phyloP scores from a whole-genome alignment of 2,113 vertebrate genomes.

The Nerophis lumbriciformis region DNA sequence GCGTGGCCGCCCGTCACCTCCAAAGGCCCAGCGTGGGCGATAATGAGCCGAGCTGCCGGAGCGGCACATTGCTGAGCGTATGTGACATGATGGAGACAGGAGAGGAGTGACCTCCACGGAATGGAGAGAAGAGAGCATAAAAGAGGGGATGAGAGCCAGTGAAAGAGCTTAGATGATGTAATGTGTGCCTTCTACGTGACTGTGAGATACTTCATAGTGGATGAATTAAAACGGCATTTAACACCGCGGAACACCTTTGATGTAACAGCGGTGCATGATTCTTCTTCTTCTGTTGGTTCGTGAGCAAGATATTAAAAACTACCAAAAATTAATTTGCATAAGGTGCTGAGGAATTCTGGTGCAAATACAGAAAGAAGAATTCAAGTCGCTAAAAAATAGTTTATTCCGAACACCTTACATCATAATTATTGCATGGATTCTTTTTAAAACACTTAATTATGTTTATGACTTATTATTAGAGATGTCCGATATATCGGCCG shows the following conservation, averaged over 20 bases:
- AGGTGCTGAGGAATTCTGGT: too few species aligned
- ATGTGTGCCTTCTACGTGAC: slow-evolving; percentile 12
- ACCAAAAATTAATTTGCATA: neutral
- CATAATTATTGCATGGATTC: too few species aligned
- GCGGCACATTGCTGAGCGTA: slow-evolving; percentile 52
- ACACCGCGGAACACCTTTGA: slow-evolving; percentile 7
- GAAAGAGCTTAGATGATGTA: slow-evolving; percentile 39
- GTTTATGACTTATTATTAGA: too few species aligned
- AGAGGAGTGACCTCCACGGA: slow-evolving; percentile 35
- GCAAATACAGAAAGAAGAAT: too few species aligned
- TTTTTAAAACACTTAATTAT: too few species aligned
- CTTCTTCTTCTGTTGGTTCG: neutral
- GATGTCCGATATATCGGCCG: too few species aligned
- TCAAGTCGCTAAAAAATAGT: too few species aligned
- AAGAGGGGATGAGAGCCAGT: slow-evolving; percentile 24
- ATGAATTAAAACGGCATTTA: slow-evolving; percentile 14
- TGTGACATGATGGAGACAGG: slow-evolving; percentile 33
- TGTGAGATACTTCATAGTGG: slow-evolving; percentile 7
- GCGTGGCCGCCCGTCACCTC: slow-evolving; percentile 35
- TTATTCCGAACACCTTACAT: too few species aligned
- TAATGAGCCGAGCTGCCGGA: slow-evolving; percentile 61
- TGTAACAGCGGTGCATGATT: too few species aligned
- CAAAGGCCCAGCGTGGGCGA: slow-evolving; percentile 49
- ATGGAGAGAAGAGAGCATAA: slow-evolving; percentile 24
- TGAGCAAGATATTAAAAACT: slow-evolving; percentile 6